Evolutionary conservation across 2,888 invertebrate species (phyloP), one percentile per base, ranked within the genome.

Genomic region (Hyposoter didymator): DNA sequence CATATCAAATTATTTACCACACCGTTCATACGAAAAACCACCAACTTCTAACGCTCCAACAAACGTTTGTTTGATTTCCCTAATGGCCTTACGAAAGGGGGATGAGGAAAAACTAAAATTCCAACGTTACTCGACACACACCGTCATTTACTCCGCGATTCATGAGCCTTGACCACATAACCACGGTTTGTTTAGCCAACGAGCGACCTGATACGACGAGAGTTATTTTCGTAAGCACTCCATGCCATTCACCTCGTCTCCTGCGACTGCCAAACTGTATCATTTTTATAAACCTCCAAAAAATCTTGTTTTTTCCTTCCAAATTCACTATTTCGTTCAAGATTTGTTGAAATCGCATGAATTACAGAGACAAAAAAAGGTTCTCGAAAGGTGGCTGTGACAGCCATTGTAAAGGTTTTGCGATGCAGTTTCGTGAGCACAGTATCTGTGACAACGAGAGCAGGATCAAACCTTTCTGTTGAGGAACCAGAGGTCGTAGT

Each of bases 401-500:
- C 49, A 66, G 28, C 62, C 14, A 32, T 75, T 49, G n/a, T 12
- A 32, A 64, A 45, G 32, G 19, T 47, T 35, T 64, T 19, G 14
- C 64, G 35, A 64, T 66, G 64, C 17, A 66, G 64, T 59, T 64
- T 64, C 22, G 32, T 45, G 62, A 62, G 55, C 39, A 28, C 19
- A 52, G 72, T 72, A 35, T 19, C 32, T 35, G 43, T 59, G 59
- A 59, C 73, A 64, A 47, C 14, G 75, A 47, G 64, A 75, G n/a
- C n/a, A n/a, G 75, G 64, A 75, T 75, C 75, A 47, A 49, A 35
- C 64, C 75, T 64, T 75, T 66, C 75, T 12, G 35, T 49, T 49
- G 8, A 47, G 62, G 22, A 49, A 43, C 35, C 14, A 47, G 47
- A 59, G 45, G 43, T 62, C 39, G n/a, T 39, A 19, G 59, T 59